phyloP scores from a whole-genome alignment of 2,113 vertebrate genomes.

The Eudyptes chrysolophus region DNA sequence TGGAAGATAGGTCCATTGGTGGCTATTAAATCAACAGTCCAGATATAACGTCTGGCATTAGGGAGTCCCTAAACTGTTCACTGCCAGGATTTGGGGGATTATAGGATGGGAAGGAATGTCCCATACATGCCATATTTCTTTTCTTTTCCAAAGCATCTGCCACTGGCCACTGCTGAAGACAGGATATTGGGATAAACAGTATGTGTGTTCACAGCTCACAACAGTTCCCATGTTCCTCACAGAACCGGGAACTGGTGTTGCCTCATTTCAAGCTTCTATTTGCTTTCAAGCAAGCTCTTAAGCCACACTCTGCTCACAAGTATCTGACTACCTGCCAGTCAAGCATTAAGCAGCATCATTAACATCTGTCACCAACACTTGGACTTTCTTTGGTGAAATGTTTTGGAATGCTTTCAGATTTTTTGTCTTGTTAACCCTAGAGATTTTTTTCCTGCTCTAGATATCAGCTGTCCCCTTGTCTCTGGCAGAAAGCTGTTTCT shows the following conservation, averaged over 20 bases:
- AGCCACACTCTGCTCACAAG: neutral
- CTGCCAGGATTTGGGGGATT: neutral
- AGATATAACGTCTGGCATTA: neutral
- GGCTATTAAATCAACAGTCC: neutral
- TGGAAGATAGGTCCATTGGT: neutral
- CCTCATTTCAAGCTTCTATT: slow-evolving; percentile 46
- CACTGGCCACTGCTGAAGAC: neutral
- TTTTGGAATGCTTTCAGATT: neutral
- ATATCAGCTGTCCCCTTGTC: neutral
- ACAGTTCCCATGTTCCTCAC: neutral
- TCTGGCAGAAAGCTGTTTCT: neutral
- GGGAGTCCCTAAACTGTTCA: neutral
- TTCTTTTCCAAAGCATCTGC: slow-evolving; percentile 23
- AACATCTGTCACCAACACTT: slow-evolving; percentile 47
- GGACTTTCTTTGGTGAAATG: neutral
- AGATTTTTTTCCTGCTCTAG: neutral
- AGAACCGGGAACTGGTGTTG: neutral
- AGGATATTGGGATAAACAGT: neutral
- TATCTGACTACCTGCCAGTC: slow-evolving; percentile 53
- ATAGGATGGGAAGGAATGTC: neutral
- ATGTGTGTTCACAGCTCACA: neutral
- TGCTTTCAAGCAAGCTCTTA: slow-evolving; percentile 43
- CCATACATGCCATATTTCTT: neutral
- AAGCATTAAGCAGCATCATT: slow-evolving; percentile 36
- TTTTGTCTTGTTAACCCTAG: neutral